phyloP scores from a whole-genome alignment of 2,113 vertebrate species.

The Strix uralensis region DNA sequence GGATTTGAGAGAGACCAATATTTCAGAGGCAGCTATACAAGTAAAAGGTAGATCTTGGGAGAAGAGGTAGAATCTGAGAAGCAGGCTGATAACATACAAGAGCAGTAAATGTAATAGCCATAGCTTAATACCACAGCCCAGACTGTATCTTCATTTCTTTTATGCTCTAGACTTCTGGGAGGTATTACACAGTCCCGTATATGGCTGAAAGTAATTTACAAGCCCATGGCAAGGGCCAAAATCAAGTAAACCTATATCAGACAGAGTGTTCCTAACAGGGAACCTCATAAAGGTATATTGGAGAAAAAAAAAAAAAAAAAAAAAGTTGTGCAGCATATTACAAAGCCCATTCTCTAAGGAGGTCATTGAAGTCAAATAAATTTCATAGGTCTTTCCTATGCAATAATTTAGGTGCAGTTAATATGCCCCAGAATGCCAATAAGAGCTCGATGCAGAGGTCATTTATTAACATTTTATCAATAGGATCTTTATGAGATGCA shows the following conservation, averaged over 20 bases:
- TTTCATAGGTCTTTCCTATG: conserved; percentile 57
- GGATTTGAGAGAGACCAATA: background rate
- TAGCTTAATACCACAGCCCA: background rate
- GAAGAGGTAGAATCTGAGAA: background rate
- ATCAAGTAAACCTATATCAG: conserved; percentile 50
- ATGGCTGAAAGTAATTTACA: conserved; percentile 47
- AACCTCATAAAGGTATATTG: conserved; percentile 52
- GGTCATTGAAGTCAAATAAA: conserved; percentile 67
- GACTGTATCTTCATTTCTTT: conserved; percentile 26
- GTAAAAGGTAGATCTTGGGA: background rate
- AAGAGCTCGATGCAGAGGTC: conserved; percentile 42
- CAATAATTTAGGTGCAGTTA: conserved; percentile 66
- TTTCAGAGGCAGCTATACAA: background rate
- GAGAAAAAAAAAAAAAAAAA: background rate
- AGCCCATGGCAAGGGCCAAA: conserved; percentile 31
- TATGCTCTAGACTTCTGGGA: conserved; percentile 50
- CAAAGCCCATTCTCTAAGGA: conserved; percentile 49
- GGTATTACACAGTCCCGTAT: conserved; percentile 1
- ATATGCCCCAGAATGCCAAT: conserved; percentile 63
- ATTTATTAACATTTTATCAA: conserved; percentile 68
- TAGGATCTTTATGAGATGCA: conserved; percentile 62
- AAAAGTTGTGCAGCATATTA: conserved; percentile 1
- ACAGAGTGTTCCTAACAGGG: conserved; percentile 34
- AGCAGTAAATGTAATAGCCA: conserved; percentile 2
- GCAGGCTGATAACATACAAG: background rate